phyloP scores from a whole-genome alignment of 2,797 vertebrate genomes.

The Sternotherus odoratus region DNA sequence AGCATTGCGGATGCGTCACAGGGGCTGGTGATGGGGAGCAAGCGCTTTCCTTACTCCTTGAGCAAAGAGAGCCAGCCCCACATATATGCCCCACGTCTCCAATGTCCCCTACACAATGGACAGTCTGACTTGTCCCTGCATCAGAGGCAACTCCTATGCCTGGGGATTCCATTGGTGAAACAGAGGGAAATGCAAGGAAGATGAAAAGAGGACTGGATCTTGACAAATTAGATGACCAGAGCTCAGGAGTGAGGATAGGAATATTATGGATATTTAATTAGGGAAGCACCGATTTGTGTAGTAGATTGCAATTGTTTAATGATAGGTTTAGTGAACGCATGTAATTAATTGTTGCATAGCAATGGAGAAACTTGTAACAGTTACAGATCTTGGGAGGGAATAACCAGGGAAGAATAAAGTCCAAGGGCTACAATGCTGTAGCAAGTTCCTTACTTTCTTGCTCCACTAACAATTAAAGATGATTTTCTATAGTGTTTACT shows the following conservation, averaged over 20 bases:
- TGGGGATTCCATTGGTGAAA: rapidly evolving
- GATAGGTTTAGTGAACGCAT: not conserved
- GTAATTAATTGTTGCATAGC: conserved; percentile 10
- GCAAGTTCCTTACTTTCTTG: not conserved
- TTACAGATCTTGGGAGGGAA: not conserved
- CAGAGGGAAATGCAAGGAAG: not conserved
- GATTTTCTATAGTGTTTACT: not conserved
- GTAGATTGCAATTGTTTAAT: conserved; percentile 13
- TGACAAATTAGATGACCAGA: not conserved
- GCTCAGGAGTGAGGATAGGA: not conserved
- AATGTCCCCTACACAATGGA: not conserved
- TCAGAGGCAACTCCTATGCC: not conserved
- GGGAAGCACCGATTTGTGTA: conserved; percentile 4
- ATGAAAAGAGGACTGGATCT: not conserved
- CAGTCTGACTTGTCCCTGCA: not conserved
- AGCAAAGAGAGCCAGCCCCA: not conserved
- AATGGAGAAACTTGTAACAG: not conserved
- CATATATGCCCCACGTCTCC: rapidly evolving
- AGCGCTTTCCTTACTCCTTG: not conserved
- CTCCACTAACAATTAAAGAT: not conserved
- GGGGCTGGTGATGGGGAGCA: not conserved
- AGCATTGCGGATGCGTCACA: not conserved
- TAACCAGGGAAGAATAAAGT: not conserved
- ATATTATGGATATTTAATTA: not conserved
- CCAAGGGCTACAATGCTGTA: not conserved